These are phyloP conservation scores for Bergia sp. DNA, from an alignment of 92 coral and sea anemone species.

Conservation along the genomic window DNA sequence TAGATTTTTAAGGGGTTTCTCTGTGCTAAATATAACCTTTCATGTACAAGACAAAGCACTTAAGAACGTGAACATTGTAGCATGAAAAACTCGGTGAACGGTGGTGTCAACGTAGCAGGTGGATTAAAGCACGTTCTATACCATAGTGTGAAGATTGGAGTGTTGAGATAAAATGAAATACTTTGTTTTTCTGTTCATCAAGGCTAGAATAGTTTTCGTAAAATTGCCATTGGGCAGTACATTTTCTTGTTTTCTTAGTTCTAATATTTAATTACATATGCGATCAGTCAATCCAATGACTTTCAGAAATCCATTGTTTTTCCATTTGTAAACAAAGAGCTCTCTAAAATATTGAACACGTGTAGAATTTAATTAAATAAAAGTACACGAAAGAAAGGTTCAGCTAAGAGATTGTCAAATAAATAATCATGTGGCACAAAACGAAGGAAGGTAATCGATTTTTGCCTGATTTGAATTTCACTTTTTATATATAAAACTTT, in stretches of 20 bases:
- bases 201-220: no score
- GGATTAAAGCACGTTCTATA: not conserved
- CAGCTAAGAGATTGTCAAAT: not conserved
- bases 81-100: no score
- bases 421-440: not conserved
- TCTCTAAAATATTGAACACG: not conserved
- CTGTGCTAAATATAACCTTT: no score
- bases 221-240: not conserved
- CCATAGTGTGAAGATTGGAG: not conserved
- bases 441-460: not conserved
- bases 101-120: no score
- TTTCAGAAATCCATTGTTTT: conserved; percentile 3
- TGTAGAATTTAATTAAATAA: conserved; percentile 29
- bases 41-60: no score
- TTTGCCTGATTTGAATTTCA: not conserved
- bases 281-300: conserved; percentile 17
- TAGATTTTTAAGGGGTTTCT: no score
- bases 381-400: not conserved
- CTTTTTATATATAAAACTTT: not conserved
- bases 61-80: no score
- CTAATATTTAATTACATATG: not conserved
- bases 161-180: no score
- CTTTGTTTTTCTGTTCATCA: not conserved
- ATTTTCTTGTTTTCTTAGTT: not conserved
- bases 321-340: not conserved